These are phyloP conservation scores for Acyrthosiphon pisum DNA, from an alignment of 1,140 invertebrate genomes.

Conservation along the genomic window DNA sequence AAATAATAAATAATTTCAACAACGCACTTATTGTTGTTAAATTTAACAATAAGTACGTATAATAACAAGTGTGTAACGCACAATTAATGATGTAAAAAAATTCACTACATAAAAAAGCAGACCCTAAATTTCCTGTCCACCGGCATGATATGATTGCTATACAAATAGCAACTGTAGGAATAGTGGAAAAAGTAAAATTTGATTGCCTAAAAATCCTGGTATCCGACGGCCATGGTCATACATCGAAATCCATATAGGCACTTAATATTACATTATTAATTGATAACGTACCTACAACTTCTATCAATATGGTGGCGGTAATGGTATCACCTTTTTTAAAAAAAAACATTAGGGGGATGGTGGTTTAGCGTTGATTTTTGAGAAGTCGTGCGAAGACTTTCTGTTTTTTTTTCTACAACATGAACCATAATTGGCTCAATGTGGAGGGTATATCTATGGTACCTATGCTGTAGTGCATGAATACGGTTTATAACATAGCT, in stretches of 20 bases:
- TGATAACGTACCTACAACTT: not conserved
- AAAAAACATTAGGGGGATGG: no score
- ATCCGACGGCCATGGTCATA: not conserved
- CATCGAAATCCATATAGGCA: not conserved
- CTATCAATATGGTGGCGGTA: not conserved
- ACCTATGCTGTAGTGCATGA: not conserved
- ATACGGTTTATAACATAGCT: not conserved
- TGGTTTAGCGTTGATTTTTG: not conserved
- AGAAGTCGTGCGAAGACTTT: not conserved
- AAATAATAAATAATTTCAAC: not conserved
- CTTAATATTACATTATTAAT: not conserved
- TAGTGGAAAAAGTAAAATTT: not conserved
- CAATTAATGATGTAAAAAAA: slow-evolving; percentile 3
- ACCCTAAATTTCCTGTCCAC: not conserved
- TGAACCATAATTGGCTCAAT: not conserved
- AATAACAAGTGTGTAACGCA: not conserved
- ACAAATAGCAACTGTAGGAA: not conserved
- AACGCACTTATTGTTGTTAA: not conserved
- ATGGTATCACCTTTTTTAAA: not conserved
- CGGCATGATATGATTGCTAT: no score
- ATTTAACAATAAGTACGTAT: not conserved
- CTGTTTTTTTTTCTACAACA: not conserved
- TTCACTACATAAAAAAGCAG: not conserved
- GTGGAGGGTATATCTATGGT: no score
- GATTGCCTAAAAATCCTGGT: not conserved